Conservation (phyloP, 2,888 invertebrate genomes). For the Idaea dimidiata region DNA sequence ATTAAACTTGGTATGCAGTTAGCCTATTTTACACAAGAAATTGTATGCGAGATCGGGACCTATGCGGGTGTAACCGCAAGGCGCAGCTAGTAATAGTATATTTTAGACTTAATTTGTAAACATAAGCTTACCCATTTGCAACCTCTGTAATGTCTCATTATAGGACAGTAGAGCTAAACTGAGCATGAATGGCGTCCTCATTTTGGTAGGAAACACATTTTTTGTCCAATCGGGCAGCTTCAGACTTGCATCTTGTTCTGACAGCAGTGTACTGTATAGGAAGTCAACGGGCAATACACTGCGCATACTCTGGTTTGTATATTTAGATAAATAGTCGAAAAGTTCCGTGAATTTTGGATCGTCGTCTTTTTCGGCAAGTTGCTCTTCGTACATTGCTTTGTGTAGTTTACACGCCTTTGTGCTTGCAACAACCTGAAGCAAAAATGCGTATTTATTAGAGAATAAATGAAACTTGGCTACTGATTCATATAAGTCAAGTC, state of each 20-base stretch:
- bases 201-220: conserved; percentile 84
- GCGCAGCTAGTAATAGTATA: neutral
- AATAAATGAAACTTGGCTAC: too few species aligned
- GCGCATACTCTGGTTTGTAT: conserved; percentile 67
- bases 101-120: neutral
- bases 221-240: conserved; percentile 88
- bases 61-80: too few species aligned
- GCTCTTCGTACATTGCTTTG: conserved; percentile 68
- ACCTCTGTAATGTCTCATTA: conserved; percentile 84
- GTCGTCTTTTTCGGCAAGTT: conserved; percentile 71
- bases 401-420: conserved; percentile 63
- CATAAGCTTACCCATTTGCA: conserved; percentile 83
- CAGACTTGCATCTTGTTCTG: conserved; percentile 82
- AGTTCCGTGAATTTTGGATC: conserved; percentile 81
- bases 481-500: too few species aligned
- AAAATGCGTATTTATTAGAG: neutral
- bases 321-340: conserved; percentile 81
- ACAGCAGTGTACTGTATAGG: conserved; percentile 85
- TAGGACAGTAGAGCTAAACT: conserved; percentile 87
- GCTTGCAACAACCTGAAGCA: conserved; percentile 60
- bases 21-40: too few species aligned
- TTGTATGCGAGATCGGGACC: too few species aligned
- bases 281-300: conserved; percentile 85
- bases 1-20: too few species aligned
- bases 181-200: conserved; percentile 84